These are phyloP conservation scores for Silurus asotus DNA, from an alignment of 2,113 vertebrate genomes.

Conservation along the genomic window DNA sequence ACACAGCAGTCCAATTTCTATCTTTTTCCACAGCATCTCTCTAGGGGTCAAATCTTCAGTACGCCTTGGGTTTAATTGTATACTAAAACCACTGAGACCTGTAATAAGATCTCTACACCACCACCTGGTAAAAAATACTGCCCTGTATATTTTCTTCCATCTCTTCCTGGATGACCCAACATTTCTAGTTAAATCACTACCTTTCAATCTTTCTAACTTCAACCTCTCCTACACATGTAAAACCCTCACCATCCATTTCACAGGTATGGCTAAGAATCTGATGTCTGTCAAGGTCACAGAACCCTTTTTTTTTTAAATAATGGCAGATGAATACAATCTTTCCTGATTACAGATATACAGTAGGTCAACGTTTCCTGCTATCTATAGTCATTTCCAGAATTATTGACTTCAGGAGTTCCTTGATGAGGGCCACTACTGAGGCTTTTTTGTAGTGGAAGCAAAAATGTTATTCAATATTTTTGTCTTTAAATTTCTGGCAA, in stretches of 20 bases:
- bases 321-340: neutral
- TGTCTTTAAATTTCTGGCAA: neutral
- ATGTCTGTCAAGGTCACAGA: neutral
- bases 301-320: neutral
- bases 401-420: neutral
- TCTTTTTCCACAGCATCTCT: neutral
- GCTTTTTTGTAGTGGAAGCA: neutral
- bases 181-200: neutral
- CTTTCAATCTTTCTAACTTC: neutral
- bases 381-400: neutral
- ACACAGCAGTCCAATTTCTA: neutral
- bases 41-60: neutral
- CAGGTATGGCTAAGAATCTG: neutral
- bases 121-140: neutral
- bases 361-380: neutral
- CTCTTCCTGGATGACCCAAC: neutral
- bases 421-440: no score
- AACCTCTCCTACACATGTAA: neutral
- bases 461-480: neutral
- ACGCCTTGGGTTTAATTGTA: neutral
- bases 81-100: neutral
- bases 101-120: neutral
- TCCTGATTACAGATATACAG: neutral
- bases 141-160: neutral
- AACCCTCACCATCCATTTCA: neutral